These are phyloP conservation scores for Doris montereyensis DNA, from an alignment of 2,888 invertebrate species.

Conservation along the genomic window DNA sequence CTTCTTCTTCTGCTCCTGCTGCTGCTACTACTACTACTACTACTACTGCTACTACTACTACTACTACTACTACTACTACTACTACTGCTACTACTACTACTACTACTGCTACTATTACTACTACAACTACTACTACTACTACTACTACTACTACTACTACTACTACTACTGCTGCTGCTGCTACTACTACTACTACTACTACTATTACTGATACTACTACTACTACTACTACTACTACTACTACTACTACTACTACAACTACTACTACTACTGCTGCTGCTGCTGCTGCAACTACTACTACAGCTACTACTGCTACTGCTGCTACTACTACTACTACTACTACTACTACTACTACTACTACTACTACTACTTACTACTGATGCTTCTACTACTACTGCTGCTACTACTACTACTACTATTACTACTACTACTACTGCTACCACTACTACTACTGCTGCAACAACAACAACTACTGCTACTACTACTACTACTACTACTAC, in stretches of 20 bases:
- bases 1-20: slow-evolving; percentile 4
- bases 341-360: slow-evolving; percentile 17
- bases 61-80: slow-evolving; percentile 17
- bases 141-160: slow-evolving; percentile 14
- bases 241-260: not conserved
- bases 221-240: not conserved
- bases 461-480: not conserved
- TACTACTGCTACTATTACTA: slow-evolving; percentile 17
- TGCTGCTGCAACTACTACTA: not conserved
- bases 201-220: not conserved
- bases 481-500: not conserved
- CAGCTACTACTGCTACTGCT: not conserved
- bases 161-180: not conserved
- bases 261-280: not conserved
- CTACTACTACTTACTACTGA: slow-evolving; percentile 16
- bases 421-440: slow-evolving; percentile 20
- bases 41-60: slow-evolving; percentile 20
- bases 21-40: slow-evolving; percentile 16
- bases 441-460: slow-evolving; percentile 11
- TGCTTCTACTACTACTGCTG: slow-evolving; percentile 16
- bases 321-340: slow-evolving; percentile 20
- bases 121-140: slow-evolving; percentile 16
- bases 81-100: slow-evolving; percentile 11
- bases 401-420: slow-evolving; percentile 13
- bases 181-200: not conserved